Evolutionary conservation across 2,113 vertebrate genomes (phyloP).

Genomic region (Phodopus roborovskii): DNA sequence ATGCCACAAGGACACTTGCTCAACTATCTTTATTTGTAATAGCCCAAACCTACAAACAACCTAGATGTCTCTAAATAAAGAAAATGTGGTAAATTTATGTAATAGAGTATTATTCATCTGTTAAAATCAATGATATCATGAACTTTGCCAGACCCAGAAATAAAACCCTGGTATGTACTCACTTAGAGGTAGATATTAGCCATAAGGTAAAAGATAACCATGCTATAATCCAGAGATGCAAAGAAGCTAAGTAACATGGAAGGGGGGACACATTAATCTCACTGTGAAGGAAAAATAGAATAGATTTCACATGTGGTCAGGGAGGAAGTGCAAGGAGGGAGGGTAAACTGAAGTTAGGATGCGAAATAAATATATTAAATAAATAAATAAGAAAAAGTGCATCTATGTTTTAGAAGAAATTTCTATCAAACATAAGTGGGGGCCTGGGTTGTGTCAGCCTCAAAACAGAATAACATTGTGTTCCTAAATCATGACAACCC

Average conservation of each 20-base stretch:
- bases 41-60: not conserved
- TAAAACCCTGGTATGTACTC: not conserved
- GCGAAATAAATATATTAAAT: too few relatives aligned
- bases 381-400: not conserved
- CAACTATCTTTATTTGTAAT: not conserved
- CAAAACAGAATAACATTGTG: not conserved
- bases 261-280: not conserved
- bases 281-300: not conserved
- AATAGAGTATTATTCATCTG: not conserved
- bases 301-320: not conserved
- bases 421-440: slow-evolving; percentile 17
- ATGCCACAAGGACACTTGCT: not conserved
- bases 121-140: not conserved
- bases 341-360: too few relatives aligned
- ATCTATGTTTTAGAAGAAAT: not conserved
- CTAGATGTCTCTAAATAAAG: not conserved
- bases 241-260: not conserved
- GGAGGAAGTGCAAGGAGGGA: not conserved
- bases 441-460: not conserved
- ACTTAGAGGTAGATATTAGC: not conserved
- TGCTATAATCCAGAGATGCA: not conserved
- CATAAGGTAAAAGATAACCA: not conserved
- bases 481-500: not conserved
- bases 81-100: not conserved
- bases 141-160: not conserved